Evolutionary conservation across 2,113 vertebrate species (phyloP).

Genomic region (Psophia crepitans): DNA sequence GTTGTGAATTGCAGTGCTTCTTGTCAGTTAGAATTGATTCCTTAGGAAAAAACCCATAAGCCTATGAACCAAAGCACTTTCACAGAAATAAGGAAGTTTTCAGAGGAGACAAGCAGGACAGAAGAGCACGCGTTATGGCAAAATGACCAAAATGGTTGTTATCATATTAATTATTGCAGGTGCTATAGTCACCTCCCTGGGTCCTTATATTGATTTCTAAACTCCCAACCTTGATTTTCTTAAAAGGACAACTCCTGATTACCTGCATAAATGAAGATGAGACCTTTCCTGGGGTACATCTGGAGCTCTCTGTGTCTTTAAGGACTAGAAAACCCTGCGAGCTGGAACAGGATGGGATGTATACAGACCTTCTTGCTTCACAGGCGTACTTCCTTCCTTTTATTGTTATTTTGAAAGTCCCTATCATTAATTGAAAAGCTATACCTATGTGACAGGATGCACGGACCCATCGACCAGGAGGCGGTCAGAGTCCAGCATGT

Average conservation of each 20-base stretch:
- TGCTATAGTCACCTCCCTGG: not conserved
- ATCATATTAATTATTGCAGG: not conserved
- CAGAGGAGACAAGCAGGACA: not conserved
- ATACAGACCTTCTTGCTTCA: not conserved
- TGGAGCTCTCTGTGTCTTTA: not conserved
- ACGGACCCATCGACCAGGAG: not conserved
- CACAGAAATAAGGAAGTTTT: not conserved
- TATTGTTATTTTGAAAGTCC: not conserved
- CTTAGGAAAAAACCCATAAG: not conserved
- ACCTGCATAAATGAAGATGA: not conserved
- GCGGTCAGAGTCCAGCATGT: not conserved
- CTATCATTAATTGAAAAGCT: not conserved
- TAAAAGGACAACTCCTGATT: not conserved
- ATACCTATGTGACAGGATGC: not conserved
- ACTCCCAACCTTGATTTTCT: not conserved
- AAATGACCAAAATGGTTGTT: not conserved
- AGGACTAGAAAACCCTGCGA: not conserved
- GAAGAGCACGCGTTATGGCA: not conserved
- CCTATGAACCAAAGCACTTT: not conserved
- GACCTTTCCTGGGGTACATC: not conserved
- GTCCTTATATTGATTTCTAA: not conserved
- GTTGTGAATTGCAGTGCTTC: not conserved
- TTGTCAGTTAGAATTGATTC: not conserved
- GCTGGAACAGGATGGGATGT: not conserved
- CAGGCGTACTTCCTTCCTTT: not conserved